These are phyloP conservation scores for Microctonus hyperodae DNA, from an alignment of 2,888 invertebrate genomes.

Conservation along the genomic window DNA sequence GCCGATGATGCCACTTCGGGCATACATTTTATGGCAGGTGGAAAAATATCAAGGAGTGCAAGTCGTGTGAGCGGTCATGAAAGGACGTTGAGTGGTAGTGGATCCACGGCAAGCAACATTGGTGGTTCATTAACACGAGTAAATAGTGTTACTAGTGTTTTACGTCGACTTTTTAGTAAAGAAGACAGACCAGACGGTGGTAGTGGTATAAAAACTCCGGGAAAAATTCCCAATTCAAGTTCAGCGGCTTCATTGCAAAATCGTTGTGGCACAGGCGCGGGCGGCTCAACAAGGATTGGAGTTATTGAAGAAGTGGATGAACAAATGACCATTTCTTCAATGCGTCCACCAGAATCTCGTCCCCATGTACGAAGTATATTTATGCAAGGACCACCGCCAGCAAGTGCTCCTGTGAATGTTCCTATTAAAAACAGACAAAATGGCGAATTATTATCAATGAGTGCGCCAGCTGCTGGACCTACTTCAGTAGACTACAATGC, in stretches of 20 bases:
- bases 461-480: slow-evolving; percentile 49
- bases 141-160: slow-evolving; percentile 79
- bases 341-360: slow-evolving; percentile 66
- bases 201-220: slow-evolving; percentile 65
- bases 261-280: slow-evolving; percentile 54
- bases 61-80: slow-evolving; percentile 59
- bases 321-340: slow-evolving; percentile 81
- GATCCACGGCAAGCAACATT: slow-evolving; percentile 58
- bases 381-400: slow-evolving; percentile 65
- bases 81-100: slow-evolving; percentile 49
- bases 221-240: slow-evolving; percentile 59
- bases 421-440: slow-evolving; percentile 60
- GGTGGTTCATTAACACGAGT: slow-evolving; percentile 73
- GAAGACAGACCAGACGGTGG: slow-evolving; percentile 71
- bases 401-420: slow-evolving; percentile 73
- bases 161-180: slow-evolving; percentile 79
- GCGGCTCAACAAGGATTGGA: slow-evolving; percentile 57
- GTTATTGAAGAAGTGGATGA: slow-evolving; percentile 71
- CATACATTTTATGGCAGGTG: slow-evolving; percentile 73
- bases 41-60: slow-evolving; percentile 58
- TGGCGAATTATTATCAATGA: slow-evolving; percentile 51
- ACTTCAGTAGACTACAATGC: slow-evolving; percentile 31
- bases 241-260: slow-evolving; percentile 55
- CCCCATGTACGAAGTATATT: slow-evolving; percentile 59
- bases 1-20: slow-evolving; percentile 75